Percentiles rank a stretch among this genome's conserved stretches.
Evolutionary conservation across 2,113 vertebrate genomes (phyloP).

Genomic region (Opisthocomus hoazin): DNA sequence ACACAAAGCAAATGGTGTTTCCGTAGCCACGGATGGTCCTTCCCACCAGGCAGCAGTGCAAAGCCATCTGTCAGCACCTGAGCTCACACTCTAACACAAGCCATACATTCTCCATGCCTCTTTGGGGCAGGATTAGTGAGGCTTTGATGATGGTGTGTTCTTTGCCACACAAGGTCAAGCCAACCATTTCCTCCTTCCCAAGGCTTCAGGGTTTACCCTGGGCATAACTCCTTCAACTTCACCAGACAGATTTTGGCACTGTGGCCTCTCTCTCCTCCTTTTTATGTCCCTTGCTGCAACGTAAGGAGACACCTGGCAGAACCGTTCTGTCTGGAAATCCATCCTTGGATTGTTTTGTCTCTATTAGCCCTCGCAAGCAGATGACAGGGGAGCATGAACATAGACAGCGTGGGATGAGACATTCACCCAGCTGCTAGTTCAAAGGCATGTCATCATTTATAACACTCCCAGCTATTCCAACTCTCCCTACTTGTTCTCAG

Average conservation of each 20-base stretch:
- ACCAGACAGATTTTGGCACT: not conserved
- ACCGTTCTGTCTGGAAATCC: not conserved
- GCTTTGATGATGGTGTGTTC: not conserved
- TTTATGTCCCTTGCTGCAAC: not conserved
- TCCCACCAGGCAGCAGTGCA: not conserved
- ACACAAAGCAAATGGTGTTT: not conserved
- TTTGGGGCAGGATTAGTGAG: not conserved
- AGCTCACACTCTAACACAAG: not conserved
- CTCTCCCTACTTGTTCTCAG: not conserved
- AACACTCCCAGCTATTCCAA: slow-evolving; percentile 37
- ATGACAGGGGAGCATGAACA: slow-evolving; percentile 41
- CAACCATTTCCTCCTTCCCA: not conserved
- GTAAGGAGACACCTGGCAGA: slow-evolving; percentile 3
- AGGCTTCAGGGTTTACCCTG: not conserved
- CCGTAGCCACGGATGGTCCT: not conserved
- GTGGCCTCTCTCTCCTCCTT: not conserved
- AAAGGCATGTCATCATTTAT: slow-evolving; percentile 45
- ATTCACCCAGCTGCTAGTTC: slow-evolving; percentile 53
- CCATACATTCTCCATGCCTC: not conserved
- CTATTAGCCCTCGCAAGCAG: slow-evolving; percentile 21
- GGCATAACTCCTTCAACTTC: not conserved
- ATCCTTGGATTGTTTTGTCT: not conserved
- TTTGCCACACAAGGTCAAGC: not conserved
- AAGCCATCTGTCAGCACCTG: not conserved
- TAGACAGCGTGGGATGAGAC: slow-evolving; percentile 47